Conservation (phyloP, 2,113 vertebrate genomes). For the Centropus bengalensis region DNA sequence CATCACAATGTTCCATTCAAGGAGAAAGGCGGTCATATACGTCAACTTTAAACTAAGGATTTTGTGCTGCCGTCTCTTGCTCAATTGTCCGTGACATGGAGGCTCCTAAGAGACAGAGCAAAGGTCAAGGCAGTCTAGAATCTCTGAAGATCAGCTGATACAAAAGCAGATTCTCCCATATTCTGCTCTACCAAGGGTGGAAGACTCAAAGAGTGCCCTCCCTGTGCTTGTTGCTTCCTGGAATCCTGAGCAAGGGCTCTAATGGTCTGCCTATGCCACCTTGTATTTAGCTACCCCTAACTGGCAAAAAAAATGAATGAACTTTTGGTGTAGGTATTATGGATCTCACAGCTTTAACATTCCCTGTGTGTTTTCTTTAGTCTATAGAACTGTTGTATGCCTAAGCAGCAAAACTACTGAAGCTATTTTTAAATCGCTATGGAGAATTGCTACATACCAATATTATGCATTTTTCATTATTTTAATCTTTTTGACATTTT, state of each 20-base stretch:
- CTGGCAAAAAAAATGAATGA: not conserved
- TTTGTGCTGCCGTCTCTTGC: not conserved
- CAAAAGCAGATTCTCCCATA: not conserved
- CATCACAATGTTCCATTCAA: not conserved
- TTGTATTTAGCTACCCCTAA: not conserved
- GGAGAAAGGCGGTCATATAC: not conserved
- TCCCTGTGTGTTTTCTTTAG: not conserved
- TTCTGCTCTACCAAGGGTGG: not conserved
- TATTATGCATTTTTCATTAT: conserved; percentile 15
- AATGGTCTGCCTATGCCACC: not conserved
- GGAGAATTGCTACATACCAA: not conserved
- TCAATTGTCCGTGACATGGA: not conserved
- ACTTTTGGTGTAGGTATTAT: not conserved
- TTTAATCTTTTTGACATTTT: not conserved
- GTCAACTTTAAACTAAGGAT: not conserved
- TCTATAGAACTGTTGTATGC: not conserved
- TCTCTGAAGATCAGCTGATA: not conserved
- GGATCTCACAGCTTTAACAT: not conserved
- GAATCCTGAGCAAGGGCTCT: not conserved
- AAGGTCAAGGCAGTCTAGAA: not conserved
- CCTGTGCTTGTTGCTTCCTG: not conserved
- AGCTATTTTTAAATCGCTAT: not conserved
- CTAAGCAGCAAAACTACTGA: not conserved
- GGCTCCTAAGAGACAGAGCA: not conserved
- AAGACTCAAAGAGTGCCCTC: not conserved